These are phyloP conservation scores for Manis crassicaudata DNA, from an alignment of 2,797 vertebrate genomes.

Conservation along the genomic window DNA sequence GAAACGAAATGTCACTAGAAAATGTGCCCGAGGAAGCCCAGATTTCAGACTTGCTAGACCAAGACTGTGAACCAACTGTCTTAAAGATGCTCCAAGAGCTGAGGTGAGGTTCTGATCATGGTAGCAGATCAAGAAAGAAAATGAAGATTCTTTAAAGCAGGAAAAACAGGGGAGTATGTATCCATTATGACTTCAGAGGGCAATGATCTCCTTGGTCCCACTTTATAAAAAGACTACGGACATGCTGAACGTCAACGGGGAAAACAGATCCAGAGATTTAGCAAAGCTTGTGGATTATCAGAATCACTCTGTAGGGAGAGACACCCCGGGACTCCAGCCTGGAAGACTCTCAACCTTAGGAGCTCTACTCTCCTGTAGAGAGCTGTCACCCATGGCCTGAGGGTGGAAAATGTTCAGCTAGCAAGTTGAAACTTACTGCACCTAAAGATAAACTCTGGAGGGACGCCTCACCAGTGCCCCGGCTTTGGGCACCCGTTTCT, in stretches of 20 bases:
- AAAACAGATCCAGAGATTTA: not conserved
- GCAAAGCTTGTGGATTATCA: not conserved
- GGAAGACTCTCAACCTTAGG: not conserved
- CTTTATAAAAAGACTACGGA: not conserved
- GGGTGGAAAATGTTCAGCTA: not conserved
- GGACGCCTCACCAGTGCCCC: too few species aligned
- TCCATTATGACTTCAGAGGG: not conserved
- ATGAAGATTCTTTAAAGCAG: not conserved
- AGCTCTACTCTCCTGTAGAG: not conserved
- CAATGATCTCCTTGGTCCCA: not conserved
- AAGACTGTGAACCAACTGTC: not conserved
- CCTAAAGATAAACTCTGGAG: not conserved
- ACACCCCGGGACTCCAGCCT: not conserved
- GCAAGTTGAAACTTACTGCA: not conserved
- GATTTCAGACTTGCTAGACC: not conserved
- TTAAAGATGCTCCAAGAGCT: not conserved
- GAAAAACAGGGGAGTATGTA: not conserved
- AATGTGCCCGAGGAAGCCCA: not conserved
- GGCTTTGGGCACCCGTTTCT: not conserved
- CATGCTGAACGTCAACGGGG: not conserved
- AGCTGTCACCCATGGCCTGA: not conserved
- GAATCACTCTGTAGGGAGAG: not conserved
- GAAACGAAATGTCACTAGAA: not conserved
- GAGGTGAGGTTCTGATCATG: not conserved
- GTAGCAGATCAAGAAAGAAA: not conserved